Evolutionary conservation across 2,797 vertebrate species (phyloP).

Genomic region (Sebastes vulpes): DNA sequence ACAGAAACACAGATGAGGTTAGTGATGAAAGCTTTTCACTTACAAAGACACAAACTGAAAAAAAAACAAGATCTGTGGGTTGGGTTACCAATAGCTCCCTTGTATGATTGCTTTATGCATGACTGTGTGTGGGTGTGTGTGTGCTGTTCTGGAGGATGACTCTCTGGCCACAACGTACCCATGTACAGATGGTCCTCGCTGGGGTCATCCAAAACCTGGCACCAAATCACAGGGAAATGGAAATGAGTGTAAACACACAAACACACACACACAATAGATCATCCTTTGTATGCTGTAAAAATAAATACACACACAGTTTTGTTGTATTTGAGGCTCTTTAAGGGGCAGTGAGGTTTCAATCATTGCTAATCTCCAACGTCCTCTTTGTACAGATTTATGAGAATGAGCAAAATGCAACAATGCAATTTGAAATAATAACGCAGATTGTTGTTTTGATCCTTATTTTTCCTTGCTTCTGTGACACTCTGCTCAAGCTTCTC

Average conservation of each 20-base stretch:
- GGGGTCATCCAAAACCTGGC: slow-evolving; percentile 97
- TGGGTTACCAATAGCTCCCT: neutral
- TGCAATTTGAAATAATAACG: neutral
- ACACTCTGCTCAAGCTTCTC: neutral
- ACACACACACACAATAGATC: neutral
- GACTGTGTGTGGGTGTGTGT: slow-evolving; percentile 1
- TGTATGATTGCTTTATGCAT: neutral
- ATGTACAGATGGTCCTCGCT: slow-evolving; percentile 99
- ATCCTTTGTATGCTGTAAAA: neutral
- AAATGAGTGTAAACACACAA: slow-evolving; percentile 43
- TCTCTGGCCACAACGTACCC: slow-evolving; percentile 87
- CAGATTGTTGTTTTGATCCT: neutral
- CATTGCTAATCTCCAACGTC: neutral
- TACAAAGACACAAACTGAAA: slow-evolving; percentile 3
- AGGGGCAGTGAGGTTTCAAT: neutral
- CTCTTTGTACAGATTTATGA: neutral
- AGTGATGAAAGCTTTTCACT: slow-evolving; percentile 22
- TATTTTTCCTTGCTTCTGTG: neutral
- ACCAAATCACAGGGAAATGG: slow-evolving; percentile 58
- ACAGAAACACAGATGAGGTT: slow-evolving; percentile 62
- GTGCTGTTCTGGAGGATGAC: slow-evolving; percentile 8
- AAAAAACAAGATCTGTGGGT: neutral
- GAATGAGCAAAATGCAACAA: neutral
- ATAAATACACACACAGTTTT: neutral
- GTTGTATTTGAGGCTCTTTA: neutral